These are phyloP conservation scores for Archocentrus centrarchus DNA, from an alignment of 2,113 vertebrate genomes.

Conservation along the genomic window DNA sequence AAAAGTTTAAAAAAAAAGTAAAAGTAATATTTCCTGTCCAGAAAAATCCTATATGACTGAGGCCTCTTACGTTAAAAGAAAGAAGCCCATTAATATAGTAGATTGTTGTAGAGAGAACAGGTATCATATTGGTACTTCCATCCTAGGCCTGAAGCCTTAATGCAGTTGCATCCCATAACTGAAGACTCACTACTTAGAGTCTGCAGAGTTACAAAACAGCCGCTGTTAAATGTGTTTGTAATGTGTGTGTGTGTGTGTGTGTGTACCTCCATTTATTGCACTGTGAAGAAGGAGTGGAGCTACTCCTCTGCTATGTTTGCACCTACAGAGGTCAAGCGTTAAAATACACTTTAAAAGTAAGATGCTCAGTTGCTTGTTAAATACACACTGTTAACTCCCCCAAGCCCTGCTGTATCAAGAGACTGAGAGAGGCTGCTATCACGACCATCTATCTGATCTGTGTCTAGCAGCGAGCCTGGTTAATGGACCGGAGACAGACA, in stretches of 20 bases:
- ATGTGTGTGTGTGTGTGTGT: neutral
- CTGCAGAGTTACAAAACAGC: conserved; percentile 17
- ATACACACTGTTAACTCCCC: conserved; percentile 53
- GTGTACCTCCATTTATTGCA: conserved; percentile 16
- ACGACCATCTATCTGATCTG: conserved; percentile 67
- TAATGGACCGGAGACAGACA: conserved; percentile 78
- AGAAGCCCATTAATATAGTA: neutral
- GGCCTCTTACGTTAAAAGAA: neutral
- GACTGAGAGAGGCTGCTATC: conserved; percentile 56
- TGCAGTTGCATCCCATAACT: conserved; percentile 40
- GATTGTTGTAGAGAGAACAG: neutral
- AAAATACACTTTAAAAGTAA: conserved; percentile 43
- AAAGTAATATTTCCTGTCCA: no score
- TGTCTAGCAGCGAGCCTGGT: conserved; percentile 67
- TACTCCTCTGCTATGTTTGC: conserved; percentile 41
- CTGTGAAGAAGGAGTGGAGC: neutral
- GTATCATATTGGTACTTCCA: neutral
- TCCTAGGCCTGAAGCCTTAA: conserved; percentile 24
- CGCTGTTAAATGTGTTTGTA: conserved; percentile 19
- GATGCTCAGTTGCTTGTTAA: conserved; percentile 56
- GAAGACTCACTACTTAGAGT: neutral
- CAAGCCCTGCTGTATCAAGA: conserved; percentile 36
- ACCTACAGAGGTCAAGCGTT: conserved; percentile 45
- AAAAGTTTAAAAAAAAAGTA: no score
- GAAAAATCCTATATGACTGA: neutral